phyloP scores from a whole-genome alignment of 2,888 invertebrate species.

The Acrobasis suavella region DNA sequence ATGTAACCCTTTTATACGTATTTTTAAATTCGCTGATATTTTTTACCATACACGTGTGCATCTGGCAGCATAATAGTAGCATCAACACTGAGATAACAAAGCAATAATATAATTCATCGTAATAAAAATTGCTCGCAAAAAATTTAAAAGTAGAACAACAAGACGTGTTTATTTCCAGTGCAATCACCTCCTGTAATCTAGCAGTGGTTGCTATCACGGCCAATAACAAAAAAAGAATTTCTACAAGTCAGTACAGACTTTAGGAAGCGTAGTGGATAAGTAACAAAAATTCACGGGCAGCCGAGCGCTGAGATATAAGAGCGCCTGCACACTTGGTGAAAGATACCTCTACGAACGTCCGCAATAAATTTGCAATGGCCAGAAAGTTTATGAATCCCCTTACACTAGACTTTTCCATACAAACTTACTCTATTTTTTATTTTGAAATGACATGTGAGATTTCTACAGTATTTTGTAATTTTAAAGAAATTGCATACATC shows the following conservation, averaged over 20 bases:
- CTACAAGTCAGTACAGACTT: neutral
- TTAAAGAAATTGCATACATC: no score
- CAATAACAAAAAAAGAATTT: neutral
- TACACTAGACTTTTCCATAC: no score
- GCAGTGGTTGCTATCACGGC: neutral
- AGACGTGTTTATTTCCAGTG: conserved; percentile 1
- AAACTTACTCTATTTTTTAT: no score
- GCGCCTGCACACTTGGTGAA: neutral
- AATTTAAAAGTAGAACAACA: conserved; percentile 1
- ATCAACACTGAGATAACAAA: neutral
- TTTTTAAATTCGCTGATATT: conserved; percentile 19
- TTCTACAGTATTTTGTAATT: no score
- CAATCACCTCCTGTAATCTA: neutral
- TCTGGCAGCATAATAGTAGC: neutral
- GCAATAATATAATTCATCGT: conserved; percentile 7
- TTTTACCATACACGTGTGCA: conserved; percentile 28
- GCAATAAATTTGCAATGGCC: no score
- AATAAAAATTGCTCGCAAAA: conserved; percentile 19
- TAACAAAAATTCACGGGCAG: neutral
- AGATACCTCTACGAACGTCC: no score
- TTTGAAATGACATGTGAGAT: no score
- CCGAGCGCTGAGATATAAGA: neutral
- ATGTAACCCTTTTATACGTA: conserved; percentile 51
- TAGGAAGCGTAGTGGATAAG: neutral
- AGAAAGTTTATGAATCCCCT: no score